These are phyloP conservation scores for Anthopleura sola DNA, from an alignment of 64 coral and sea anemone genomes.

Conservation along the genomic window DNA sequence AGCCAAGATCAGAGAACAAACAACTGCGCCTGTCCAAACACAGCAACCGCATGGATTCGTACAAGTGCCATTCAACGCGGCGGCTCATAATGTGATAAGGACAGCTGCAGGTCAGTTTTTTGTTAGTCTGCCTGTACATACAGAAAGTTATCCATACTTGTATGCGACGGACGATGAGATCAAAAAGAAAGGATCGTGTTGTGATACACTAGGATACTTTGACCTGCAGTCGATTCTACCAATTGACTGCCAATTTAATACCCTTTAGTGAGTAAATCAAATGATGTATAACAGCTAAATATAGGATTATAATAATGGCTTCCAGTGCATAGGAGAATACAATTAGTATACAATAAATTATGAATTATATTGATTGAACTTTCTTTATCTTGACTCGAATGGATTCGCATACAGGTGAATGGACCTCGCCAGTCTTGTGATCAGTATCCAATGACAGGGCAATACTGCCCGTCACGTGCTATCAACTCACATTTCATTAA, in stretches of 20 bases:
- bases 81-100: neutral
- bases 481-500: too few species aligned
- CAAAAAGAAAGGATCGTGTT: constrained; percentile 35
- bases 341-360: neutral
- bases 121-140: constrained; percentile 7
- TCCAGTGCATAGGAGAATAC: neutral
- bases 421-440: too few species aligned
- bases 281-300: neutral
- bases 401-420: too few species aligned
- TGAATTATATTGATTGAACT: neutral
- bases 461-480: too few species aligned
- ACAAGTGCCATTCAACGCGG: constrained; percentile 9
- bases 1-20: constrained; percentile 1
- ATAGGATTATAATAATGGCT: neutral
- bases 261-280: neutral
- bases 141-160: constrained; percentile 37
- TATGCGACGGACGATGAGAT: constrained; percentile 53
- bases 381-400: too few species aligned
- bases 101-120: constrained; percentile 5
- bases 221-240: constrained; percentile 34
- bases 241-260: neutral
- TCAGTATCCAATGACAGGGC: too few species aligned
- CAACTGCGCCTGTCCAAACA: constrained; percentile 15
- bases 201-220: constrained; percentile 35
- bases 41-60: constrained; percentile 25